Conservation (phyloP, 2,113 vertebrate genomes). For the Engystomops pustulosus region DNA sequence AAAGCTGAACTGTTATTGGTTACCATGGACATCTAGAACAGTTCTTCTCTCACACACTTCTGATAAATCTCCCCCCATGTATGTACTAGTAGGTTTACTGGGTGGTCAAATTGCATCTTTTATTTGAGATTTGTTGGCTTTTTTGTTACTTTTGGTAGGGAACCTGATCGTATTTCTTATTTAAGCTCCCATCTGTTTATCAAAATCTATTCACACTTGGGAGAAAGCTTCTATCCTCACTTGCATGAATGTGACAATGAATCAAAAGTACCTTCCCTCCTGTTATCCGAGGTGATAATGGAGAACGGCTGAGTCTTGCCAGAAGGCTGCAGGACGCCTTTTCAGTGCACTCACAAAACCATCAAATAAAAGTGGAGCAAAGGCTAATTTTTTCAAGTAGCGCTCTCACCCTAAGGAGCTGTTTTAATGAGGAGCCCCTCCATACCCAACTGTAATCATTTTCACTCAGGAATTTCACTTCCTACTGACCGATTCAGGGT, state of each 20-base stretch:
- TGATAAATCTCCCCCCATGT: too few species aligned
- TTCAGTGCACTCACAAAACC: constrained; percentile 57
- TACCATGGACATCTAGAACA: too few species aligned
- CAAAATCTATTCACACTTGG: constrained; percentile 66
- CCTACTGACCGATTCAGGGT: constrained; percentile 28
- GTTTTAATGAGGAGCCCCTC: constrained; percentile 61
- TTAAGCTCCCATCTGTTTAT: constrained; percentile 62
- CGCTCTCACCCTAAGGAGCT: constrained; percentile 49
- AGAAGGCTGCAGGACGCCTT: constrained; percentile 58
- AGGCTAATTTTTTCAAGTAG: constrained; percentile 62
- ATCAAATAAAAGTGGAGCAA: constrained; percentile 55
- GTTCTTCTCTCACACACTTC: too few species aligned
- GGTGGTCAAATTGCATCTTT: too few species aligned
- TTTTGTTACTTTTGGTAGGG: too few species aligned
- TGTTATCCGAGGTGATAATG: constrained; percentile 70
- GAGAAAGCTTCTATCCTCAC: constrained; percentile 62
- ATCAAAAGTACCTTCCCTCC: constrained; percentile 63
- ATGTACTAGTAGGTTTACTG: too few species aligned
- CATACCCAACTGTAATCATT: constrained; percentile 62
- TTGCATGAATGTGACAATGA: constrained; percentile 67
- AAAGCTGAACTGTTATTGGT: too few species aligned
- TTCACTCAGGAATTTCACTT: constrained; percentile 58
- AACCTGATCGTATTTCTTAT: not conserved
- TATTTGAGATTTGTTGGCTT: too few species aligned
- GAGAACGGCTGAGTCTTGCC: constrained; percentile 62